Evolutionary conservation across 2,797 vertebrate genomes (phyloP).

Genomic region (Esox masquinongy): DNA sequence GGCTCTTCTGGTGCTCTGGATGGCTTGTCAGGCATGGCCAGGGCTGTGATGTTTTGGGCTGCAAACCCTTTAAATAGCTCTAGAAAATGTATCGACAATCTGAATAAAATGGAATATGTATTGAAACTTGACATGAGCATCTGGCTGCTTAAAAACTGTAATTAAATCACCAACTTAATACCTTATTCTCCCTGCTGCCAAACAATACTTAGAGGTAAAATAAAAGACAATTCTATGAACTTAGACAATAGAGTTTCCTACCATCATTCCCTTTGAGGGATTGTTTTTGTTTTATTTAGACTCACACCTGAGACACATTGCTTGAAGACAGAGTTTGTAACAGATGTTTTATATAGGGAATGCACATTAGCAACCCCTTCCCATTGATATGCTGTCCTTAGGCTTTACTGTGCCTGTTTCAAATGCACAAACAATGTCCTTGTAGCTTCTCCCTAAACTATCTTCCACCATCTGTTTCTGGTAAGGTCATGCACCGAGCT

Average conservation of each 20-base stretch:
- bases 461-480: constrained; percentile 64
- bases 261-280: neutral
- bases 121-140: neutral
- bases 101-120: neutral
- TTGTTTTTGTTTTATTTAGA: neutral
- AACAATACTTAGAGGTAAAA: constrained; percentile 1
- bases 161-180: neutral
- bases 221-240: neutral
- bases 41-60: no score
- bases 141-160: neutral
- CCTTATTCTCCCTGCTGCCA: neutral
- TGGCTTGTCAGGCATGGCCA: no score
- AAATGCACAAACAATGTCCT: constrained; percentile 69
- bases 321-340: constrained; percentile 2
- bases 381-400: constrained; percentile 50
- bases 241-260: neutral
- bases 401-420: constrained; percentile 40
- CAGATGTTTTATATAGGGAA: constrained; percentile 2
- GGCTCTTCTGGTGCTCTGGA: no score
- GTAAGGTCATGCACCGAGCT: constrained; percentile 51
- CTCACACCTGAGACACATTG: neutral
- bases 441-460: constrained; percentile 67
- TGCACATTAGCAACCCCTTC: neutral
- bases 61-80: neutral
- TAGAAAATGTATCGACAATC: neutral